Percentiles rank a stretch among this genome's conserved stretches.
Conservation (phyloP, 1,140 invertebrate species). For the Oncopodura yosiiana region DNA sequence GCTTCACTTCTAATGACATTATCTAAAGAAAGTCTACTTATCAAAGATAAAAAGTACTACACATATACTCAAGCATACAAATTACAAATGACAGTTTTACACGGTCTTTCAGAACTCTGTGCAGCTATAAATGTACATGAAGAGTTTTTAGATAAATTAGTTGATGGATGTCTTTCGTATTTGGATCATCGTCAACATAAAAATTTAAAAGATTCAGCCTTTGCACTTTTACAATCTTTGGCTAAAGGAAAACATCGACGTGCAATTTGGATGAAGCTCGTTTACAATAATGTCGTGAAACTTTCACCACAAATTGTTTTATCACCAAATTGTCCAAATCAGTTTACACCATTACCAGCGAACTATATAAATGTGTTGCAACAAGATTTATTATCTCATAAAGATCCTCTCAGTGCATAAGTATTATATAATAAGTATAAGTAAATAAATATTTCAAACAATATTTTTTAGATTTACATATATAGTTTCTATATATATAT, state of each 20-base stretch:
- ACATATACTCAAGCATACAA: conserved; percentile 31
- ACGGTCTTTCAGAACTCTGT: conserved; percentile 26
- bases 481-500: no score
- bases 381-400: no score
- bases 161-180: conserved; percentile 20
- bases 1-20: conserved; percentile 10
- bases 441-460: no score
- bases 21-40: conserved; percentile 13
- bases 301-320: background rate
- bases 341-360: no score
- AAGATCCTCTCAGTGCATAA: no score
- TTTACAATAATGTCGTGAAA: background rate
- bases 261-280: conserved; percentile 25
- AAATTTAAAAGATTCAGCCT: conserved; percentile 26
- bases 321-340: no score
- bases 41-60: conserved; percentile 25
- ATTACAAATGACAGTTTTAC: conserved; percentile 22
- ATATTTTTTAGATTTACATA: no score
- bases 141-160: conserved; percentile 25
- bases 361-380: no score
- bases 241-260: background rate
- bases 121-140: conserved; percentile 23
- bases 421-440: no score
- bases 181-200: conserved; percentile 27
- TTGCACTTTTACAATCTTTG: conserved; percentile 2